phyloP scores from a whole-genome alignment of 2,797 vertebrate species.

The Karalla daura region DNA sequence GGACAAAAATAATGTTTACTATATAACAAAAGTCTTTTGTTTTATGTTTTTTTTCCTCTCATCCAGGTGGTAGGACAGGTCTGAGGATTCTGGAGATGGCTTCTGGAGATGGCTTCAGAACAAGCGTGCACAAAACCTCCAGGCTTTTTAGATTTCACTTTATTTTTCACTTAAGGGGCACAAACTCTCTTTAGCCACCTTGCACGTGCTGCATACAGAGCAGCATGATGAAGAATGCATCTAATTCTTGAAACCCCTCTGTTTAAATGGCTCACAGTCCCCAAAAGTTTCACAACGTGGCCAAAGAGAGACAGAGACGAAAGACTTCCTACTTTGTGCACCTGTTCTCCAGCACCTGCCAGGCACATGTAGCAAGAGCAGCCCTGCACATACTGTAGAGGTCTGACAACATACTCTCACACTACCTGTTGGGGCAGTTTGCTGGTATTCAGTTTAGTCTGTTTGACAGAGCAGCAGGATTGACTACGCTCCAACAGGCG shows the following conservation, averaged over 20 bases:
- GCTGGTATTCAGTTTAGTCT: conserved; percentile 61
- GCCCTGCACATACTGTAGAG: conserved; percentile 21
- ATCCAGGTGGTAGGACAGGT: no score
- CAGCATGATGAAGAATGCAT: not conserved
- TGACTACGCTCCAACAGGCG: not conserved
- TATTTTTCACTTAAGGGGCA: no score
- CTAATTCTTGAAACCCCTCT: not conserved
- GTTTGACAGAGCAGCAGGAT: conserved; percentile 27
- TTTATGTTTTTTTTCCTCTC: no score
- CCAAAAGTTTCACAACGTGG: not conserved
- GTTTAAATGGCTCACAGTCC: not conserved
- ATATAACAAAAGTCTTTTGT: no score
- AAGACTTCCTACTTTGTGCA: not conserved
- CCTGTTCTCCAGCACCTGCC: not conserved
- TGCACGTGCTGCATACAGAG: not conserved
- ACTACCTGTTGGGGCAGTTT: conserved; percentile 82
- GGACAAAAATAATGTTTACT: not conserved
- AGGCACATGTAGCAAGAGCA: not conserved
- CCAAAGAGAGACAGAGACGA: not conserved
- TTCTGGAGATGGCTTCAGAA: no score
- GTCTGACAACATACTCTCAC: conserved; percentile 46
- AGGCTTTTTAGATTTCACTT: no score
- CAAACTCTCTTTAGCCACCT: not conserved
- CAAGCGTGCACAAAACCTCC: no score
- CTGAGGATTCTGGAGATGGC: no score